Evolutionary conservation across 2,113 vertebrate genomes (phyloP).

Genomic region (Cyanistes caeruleus): DNA sequence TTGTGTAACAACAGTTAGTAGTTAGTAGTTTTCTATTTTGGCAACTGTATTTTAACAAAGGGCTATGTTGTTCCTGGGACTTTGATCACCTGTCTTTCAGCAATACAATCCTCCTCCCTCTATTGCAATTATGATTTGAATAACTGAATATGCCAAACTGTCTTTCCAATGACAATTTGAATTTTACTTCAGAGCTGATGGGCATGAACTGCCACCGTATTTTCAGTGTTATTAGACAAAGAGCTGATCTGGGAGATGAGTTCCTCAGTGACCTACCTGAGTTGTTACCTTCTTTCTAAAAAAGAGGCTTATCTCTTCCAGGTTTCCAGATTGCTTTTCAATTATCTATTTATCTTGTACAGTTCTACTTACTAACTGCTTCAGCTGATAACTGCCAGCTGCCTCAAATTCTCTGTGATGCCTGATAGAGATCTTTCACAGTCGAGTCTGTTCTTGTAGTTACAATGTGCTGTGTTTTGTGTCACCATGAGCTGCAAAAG

Average conservation of each 20-base stretch:
- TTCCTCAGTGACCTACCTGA: neutral
- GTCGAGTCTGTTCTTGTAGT: neutral
- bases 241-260: neutral
- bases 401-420: slow-evolving; percentile 23
- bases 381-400: slow-evolving; percentile 36
- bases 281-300: neutral
- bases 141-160: neutral
- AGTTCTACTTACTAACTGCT: slow-evolving; percentile 20
- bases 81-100: neutral
- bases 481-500: neutral
- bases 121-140: neutral
- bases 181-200: neutral
- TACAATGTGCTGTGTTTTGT: neutral
- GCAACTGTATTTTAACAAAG: neutral
- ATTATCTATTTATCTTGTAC: slow-evolving; percentile 46
- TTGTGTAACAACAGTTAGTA: neutral
- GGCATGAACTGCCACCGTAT: neutral
- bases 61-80: neutral
- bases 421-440: neutral
- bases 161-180: neutral
- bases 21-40: neutral
- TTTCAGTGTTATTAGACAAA: neutral
- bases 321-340: slow-evolving; percentile 43
- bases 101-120: neutral
- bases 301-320: slow-evolving; percentile 2